Evolutionary conservation across 2,113 vertebrate species (phyloP), one percentile per base, ranked within the genome.

Genomic region (Furnarius figulus): DNA sequence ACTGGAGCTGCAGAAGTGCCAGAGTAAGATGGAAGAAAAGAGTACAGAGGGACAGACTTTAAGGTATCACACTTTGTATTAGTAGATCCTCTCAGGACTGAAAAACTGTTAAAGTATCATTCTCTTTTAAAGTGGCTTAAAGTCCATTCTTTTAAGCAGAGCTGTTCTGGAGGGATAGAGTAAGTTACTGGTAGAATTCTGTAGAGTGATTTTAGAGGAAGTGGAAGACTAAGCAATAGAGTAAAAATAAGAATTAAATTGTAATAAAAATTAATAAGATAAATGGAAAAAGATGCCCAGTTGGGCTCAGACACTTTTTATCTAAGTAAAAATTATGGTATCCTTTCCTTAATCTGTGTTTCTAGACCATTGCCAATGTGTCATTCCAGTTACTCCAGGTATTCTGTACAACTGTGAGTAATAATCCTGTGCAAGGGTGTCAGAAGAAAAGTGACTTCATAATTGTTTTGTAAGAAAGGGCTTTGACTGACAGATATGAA

Each of bases 1-100:
- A 70, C 96, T 95, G 91, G 97, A 98, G 70, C 95, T 98, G 24
- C 97, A 98, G 37, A 95, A 56, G 8, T 61, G 96, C 83, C 97
- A 96, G 82, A 97, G 80, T 22, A 78, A 70, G 6, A 80, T 96
- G 87, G 74, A 89, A 87, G 86, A 94, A 44, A 95, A 94, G 15
- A 61, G 9, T 9, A 46, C 22, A 24, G 90, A 37, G 52, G 94
- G 97, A 44, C 90, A 93, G 68, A 77, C 49, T 56, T 33, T 91
- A 80, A 97, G 90, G 98, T 98, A 74, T 70, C 19, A 1, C 14
- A 73, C 46, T 68, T 68, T 80, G 18, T 47, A 20, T n/a, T 74
- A 47, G 30, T 52, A 88, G 47, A 25, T 79, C 40, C 33, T 87
- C 85, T 93, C 37, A 42, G 55, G 90, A 53, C 25, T 1, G 33